phyloP scores from a whole-genome alignment of 1,140 invertebrate species.

The Hyphantria cunea region DNA sequence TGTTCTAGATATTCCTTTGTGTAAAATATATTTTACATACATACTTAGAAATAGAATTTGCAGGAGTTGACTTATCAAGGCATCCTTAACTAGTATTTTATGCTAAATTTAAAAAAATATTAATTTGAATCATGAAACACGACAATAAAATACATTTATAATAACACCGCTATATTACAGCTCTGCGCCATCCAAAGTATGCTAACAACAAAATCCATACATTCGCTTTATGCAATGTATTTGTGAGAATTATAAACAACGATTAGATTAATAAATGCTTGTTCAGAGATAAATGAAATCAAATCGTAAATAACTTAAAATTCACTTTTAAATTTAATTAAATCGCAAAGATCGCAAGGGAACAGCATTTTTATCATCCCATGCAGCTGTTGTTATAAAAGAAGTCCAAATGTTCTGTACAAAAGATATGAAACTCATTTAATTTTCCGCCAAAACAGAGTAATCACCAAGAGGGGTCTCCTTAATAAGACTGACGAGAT shows the following conservation, averaged over 20 bases:
- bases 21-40: background rate
- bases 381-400: constrained; percentile 33
- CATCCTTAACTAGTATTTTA: too few species aligned
- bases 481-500: constrained; percentile 46
- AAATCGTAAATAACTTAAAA: background rate
- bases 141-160: too few species aligned
- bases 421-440: constrained; percentile 41
- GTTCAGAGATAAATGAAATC: too few species aligned
- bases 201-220: too few species aligned
- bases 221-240: too few species aligned
- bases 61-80: too few species aligned
- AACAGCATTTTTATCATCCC: constrained; percentile 24
- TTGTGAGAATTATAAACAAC: too few species aligned
- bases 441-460: constrained; percentile 50
- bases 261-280: too few species aligned
- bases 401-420: constrained; percentile 28
- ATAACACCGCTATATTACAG: too few species aligned
- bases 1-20: background rate
- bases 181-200: too few species aligned
- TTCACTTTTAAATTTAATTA: constrained; percentile 21
- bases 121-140: too few species aligned
- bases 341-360: constrained; percentile 5
- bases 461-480: constrained; percentile 42
- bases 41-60: background rate
- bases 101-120: too few species aligned